Evolutionary conservation across 2,888 invertebrate species (phyloP), one percentile per base, ranked within the genome.

Genomic region (Temnothorax unifasciatus): DNA sequence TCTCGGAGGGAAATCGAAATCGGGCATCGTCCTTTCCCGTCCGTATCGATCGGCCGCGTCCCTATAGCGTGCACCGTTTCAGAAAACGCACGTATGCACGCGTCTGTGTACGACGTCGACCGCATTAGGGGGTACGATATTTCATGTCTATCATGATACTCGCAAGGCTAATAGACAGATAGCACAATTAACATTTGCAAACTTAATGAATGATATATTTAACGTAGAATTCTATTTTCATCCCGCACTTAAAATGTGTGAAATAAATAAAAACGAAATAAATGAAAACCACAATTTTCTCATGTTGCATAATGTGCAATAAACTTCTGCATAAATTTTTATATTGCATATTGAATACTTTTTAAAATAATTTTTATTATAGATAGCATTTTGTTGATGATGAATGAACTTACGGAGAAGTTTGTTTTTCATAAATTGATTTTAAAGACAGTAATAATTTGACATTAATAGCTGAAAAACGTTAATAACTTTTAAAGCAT

Each of bases 1-100:
- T 77, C 77, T 77, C 77, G 44, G 44, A 77, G 77, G 77, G 69
- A 77, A 77, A 77, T 77, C 77, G 77, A 77, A 77, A 77, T 77
- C 77, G 77, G 69, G 77, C 77, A 77, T 77, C 77, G 77, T 77
- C 77, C 77, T 77, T 77, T 77, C 44, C 50, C 77, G 68, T 77
- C 29, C 29, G 68, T 68, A 77, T 77, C 77, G 77, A 77, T 77
- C 77, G 68, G 34, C 34, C 21, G 25, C n/a, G 68, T 77, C 77
- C 77, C 77, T 41, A 63, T 38, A 57, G 52, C 66, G 15, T 77
- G 54, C 77, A 77, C 54, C n/a, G 54, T 68, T 77, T 77, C 68
- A 68, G 57, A 68, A 77, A 77, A 77, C 44, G 68, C 68, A 57
- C 15, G 9, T 44, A 44, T 50, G n/a, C 57, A 68, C 41, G 21